A percentile compares a stretch with the other conserved stretches of the same genome.
Evolutionary conservation across 92 coral and sea anemone genomes (phyloP).

Genomic region (Epizoanthus fatuus): DNA sequence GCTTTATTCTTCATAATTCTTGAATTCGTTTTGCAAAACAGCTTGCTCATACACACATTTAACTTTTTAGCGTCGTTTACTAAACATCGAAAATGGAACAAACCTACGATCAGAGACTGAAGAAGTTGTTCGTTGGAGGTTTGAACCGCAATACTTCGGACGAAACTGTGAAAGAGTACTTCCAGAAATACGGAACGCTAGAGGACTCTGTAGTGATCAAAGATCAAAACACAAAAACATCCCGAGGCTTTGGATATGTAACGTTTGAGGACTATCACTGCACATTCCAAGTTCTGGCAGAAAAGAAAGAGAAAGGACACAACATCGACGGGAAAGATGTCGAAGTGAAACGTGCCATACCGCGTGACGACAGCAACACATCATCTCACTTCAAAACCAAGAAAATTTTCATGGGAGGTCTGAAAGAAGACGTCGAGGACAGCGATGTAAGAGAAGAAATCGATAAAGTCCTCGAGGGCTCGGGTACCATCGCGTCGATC

Average conservation of each 20-base stretch:
- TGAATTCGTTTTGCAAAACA: too few relatives aligned
- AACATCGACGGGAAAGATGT: constrained; percentile 68
- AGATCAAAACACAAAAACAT: constrained; percentile 57
- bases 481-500: constrained; percentile 23
- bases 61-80: constrained; percentile 6
- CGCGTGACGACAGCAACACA: constrained; percentile 55
- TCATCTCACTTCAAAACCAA: constrained; percentile 63
- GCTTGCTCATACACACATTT: too few relatives aligned
- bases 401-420: constrained; percentile 80
- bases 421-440: constrained; percentile 60
- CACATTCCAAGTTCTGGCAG: constrained; percentile 72
- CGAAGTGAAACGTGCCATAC: constrained; percentile 85
- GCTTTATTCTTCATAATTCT: too few relatives aligned
- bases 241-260: constrained; percentile 97
- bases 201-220: constrained; percentile 83
- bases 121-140: constrained; percentile 96
- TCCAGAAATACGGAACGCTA: constrained; percentile 75
- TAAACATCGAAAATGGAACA: constrained; percentile 8
- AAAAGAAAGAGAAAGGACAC: constrained; percentile 70
- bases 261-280: constrained; percentile 68
- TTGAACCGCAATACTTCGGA: constrained; percentile 79
- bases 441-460: constrained; percentile 51
- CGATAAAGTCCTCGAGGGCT: constrained; percentile 35
- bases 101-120: constrained; percentile 65
- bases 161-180: constrained; percentile 81